Conservation (phyloP, 30 jellyfish, hydroid and myxozoan species). For the Hydra vulgaris region DNA sequence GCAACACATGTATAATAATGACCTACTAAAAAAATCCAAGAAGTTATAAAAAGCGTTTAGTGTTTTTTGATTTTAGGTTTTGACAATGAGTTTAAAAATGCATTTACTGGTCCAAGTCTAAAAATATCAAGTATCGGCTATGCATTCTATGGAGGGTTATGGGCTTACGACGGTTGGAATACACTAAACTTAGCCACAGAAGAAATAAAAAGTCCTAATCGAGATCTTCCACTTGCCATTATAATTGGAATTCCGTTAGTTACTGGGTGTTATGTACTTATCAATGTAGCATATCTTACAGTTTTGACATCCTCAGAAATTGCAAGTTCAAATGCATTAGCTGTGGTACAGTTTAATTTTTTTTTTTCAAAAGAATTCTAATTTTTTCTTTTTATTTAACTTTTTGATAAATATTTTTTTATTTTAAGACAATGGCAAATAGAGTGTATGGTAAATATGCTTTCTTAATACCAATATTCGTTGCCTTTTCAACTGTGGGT, state of each 20-base stretch:
- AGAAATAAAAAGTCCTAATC: constrained; percentile 83
- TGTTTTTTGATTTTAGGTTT: constrained; percentile 33
- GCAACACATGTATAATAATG: too few relatives aligned
- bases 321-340: constrained; percentile 94
- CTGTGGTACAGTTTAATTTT: constrained; percentile 61
- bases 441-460: constrained; percentile 31
- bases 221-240: constrained; percentile 98
- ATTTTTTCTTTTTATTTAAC: background rate
- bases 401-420: background rate
- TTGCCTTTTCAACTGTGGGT: constrained; percentile 30
- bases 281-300: constrained; percentile 82
- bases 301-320: constrained; percentile 78
- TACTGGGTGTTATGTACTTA: constrained; percentile 91
- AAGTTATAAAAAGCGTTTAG: background rate
- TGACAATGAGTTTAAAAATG: constrained; percentile 59
- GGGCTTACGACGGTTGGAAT: constrained; percentile 99
- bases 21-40: too few relatives aligned
- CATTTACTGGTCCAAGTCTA: constrained; percentile 81
- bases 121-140: constrained; percentile 87
- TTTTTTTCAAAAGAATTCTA: background rate
- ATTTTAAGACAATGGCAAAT: constrained; percentile 10
- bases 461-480: constrained; percentile 24
- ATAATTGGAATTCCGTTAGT: constrained; percentile 98
- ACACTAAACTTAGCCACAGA: constrained; percentile 89
- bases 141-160: constrained; percentile 96